A percentile compares a stretch with the other conserved stretches of the same genome.
Evolutionary conservation across 2,888 invertebrate species (phyloP).

Genomic region (Himalopsyche tibetana): DNA sequence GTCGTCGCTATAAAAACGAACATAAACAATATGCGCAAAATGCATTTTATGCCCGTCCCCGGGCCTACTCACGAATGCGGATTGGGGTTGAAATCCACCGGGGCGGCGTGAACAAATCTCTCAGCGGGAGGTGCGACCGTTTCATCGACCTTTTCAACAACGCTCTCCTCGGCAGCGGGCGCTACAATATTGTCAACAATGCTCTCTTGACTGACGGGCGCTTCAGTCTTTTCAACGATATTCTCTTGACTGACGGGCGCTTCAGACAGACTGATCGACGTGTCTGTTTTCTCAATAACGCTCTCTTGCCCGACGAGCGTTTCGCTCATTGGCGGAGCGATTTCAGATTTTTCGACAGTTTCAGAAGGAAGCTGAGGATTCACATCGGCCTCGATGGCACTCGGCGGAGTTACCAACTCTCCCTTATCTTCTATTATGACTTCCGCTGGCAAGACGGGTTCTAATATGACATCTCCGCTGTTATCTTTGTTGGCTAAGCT

Average conservation of each 20-base stretch:
- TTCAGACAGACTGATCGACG: neutral
- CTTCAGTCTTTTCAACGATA: too few relatives aligned
- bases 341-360: slow-evolving; percentile 9
- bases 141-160: slow-evolving; percentile 1
- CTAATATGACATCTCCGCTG: slow-evolving; percentile 48
- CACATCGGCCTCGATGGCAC: slow-evolving; percentile 71
- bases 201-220: neutral
- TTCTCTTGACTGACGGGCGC: neutral
- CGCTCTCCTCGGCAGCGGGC: neutral
- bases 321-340: slow-evolving; percentile 36
- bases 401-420: slow-evolving; percentile 73
- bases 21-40: slow-evolving; percentile 51
- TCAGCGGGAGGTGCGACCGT: slow-evolving; percentile 31
- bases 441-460: neutral
- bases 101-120: slow-evolving; percentile 70
- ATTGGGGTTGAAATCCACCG: slow-evolving; percentile 73
- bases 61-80: slow-evolving; percentile 76
- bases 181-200: neutral
- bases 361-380: slow-evolving; percentile 68
- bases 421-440: slow-evolving; percentile 60
- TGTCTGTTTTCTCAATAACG: neutral
- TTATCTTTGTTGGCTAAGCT: slow-evolving; percentile 71
- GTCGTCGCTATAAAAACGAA: slow-evolving; percentile 41
- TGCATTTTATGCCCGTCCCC: slow-evolving; percentile 48
- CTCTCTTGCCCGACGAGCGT: slow-evolving; percentile 24